phyloP scores from a whole-genome alignment of 1,140 invertebrate species.

The Bursaphelenchus mucronatus region DNA sequence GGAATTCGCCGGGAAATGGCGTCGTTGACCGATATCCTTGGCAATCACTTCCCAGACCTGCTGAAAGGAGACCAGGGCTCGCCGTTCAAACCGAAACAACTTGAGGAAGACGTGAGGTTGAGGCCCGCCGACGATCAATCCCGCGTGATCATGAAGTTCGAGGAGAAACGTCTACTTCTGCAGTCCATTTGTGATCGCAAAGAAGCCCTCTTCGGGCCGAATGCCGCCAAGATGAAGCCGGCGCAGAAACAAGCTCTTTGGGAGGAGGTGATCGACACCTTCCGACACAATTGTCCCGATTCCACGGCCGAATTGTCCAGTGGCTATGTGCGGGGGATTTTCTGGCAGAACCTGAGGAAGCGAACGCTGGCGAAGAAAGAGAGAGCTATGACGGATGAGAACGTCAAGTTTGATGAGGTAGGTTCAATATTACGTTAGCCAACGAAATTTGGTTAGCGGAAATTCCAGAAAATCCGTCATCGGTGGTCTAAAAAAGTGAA shows the following conservation, averaged over 20 bases:
- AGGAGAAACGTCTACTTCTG: conserved; percentile 12
- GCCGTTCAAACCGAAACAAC: too few relatives aligned
- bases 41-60: too few relatives aligned
- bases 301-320: conserved; percentile 9
- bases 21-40: too few relatives aligned
- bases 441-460: neutral
- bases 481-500: too few relatives aligned
- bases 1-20: too few relatives aligned
- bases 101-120: too few relatives aligned
- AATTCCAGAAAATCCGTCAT: too few relatives aligned
- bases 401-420: conserved; percentile 22
- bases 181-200: conserved; percentile 13
- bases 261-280: conserved; percentile 9
- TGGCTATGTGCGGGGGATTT: conserved; percentile 14
- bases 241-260: conserved; percentile 3
- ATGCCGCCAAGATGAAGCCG: conserved; percentile 17
- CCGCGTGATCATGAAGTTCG: conserved; percentile 19
- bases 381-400: conserved; percentile 8
- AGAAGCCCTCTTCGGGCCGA: conserved; percentile 9
- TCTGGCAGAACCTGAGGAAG: conserved; percentile 20
- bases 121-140: neutral
- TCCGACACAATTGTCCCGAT: conserved; percentile 14
- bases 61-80: too few relatives aligned
- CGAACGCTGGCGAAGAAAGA: conserved; percentile 15
- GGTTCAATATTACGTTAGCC: neutral